These are phyloP conservation scores for Drosophila anomalata DNA, from an alignment of 2,888 invertebrate species.

Conservation along the genomic window DNA sequence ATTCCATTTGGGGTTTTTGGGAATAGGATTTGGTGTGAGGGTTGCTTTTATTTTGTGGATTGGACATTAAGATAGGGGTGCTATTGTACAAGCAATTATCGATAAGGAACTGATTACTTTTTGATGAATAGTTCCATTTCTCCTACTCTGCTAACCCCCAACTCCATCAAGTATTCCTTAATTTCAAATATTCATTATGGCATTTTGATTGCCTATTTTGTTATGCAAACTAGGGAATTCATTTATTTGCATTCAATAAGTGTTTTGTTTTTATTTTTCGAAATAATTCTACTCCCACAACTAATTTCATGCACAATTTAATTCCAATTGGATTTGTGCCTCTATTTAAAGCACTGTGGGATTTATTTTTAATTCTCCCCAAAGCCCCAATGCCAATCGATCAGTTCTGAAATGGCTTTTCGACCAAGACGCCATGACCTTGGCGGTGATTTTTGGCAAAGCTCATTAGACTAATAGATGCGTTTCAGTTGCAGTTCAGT, in stretches of 20 bases:
- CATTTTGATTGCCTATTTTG: conserved; percentile 9
- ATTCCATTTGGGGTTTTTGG: conserved; percentile 12
- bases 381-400: conserved; percentile 58
- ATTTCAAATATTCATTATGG: neutral
- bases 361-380: conserved; percentile 54
- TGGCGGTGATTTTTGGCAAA: conserved; percentile 39
- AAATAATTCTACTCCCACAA: conserved; percentile 10
- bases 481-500: conserved; percentile 48
- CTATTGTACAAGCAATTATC: conserved; percentile 7
- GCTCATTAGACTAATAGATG: conserved; percentile 60
- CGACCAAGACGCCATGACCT: conserved; percentile 34
- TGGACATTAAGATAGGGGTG: neutral
- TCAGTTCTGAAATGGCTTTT: conserved; percentile 57
- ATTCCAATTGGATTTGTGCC: conserved; percentile 22
- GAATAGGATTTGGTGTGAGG: conserved; percentile 12
- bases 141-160: too few species aligned
- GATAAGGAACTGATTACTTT: conserved; percentile 1
- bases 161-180: too few species aligned
- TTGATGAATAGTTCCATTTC: neutral
- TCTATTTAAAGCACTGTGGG: conserved; percentile 7
- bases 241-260: neutral
- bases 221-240: conserved; percentile 13
- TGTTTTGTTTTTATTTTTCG: neutral
- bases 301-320: conserved; percentile 37
- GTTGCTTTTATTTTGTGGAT: conserved; percentile 4